Evolutionary conservation across 2,113 vertebrate genomes (phyloP), one percentile per base, ranked within the genome.

Genomic region (Mugil cephalus): DNA sequence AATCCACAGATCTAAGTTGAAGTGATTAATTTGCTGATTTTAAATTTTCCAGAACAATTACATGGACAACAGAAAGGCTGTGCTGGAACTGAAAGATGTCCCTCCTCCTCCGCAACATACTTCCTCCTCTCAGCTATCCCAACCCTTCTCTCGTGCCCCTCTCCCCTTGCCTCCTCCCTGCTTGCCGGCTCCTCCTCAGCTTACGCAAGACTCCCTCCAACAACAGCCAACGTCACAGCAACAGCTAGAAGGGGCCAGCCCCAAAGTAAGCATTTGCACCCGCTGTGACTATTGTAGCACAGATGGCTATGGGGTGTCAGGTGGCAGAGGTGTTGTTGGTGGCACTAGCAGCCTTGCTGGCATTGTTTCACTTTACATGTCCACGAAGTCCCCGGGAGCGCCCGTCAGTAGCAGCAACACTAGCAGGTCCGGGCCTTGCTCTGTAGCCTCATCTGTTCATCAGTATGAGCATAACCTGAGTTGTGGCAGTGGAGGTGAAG

Each of bases 191-290:
- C 73, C 94, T 93, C 71, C 93, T 94, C 87, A 90, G 83, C 93
- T 93, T 78, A 58, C 38, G 77, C 93, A 93, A 88, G 85, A 92
- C 74, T 85, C 93, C 79, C 93, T 74, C 83, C 93, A 84, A 72
- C 82, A 94, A 68, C 95, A 94, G 53, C 93, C 45, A 40, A 47
- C 89, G 74, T 62, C 90, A 90, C 90, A 90, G 66, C 84, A 94
- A 72, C 95, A 94, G 53, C 94, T 94, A 86, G 92, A 92, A 68
- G 69, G 94, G 69, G 88, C 50, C 77, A 83, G 90, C 91, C 94
- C 95, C 79, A 96, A 97, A 95, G 97, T 99, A 98, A 99, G 97
- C 96, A 92, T 94, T 81, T 97, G 96, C 89, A 87, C 95, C 84
- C 95, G 92, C 87, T 97, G 96, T 81, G 85, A 93, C 55, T 65